Conservation (phyloP, 2,888 invertebrate species). For the Allolobophora icterica region DNA sequence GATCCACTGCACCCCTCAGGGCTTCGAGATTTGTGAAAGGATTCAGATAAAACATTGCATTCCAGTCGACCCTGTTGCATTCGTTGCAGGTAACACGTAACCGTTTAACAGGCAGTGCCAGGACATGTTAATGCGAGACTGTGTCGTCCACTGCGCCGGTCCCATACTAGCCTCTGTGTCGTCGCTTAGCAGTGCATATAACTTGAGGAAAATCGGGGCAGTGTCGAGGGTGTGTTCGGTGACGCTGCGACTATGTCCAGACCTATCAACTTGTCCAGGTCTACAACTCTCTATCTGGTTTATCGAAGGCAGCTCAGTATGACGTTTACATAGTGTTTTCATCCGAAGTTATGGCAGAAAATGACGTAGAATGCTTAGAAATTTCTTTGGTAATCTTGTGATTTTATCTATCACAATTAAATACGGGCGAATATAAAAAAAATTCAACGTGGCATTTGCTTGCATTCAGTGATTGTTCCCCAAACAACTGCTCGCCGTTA, state of each 20-base stretch:
- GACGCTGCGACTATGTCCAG: background rate
- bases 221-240: background rate
- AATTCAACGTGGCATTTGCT: too few relatives aligned
- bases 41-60: slow-evolving; percentile 23
- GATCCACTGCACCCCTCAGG: background rate
- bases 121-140: background rate
- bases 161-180: slow-evolving; percentile 28
- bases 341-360: too few relatives aligned
- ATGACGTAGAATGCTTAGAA: too few relatives aligned
- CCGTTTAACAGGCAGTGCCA: slow-evolving; percentile 23
- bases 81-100: background rate
- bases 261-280: background rate
- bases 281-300: background rate
- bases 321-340: too few relatives aligned
- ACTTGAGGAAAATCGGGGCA: background rate
- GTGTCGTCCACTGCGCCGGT: background rate
- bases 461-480: too few relatives aligned
- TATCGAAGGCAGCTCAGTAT: too few relatives aligned
- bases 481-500: too few relatives aligned
- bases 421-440: too few relatives aligned
- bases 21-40: background rate
- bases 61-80: background rate
- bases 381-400: too few relatives aligned
- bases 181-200: background rate
- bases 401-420: too few relatives aligned